These are phyloP conservation scores for Amniataba percoides DNA, from an alignment of 2,797 vertebrate species.

Conservation along the genomic window DNA sequence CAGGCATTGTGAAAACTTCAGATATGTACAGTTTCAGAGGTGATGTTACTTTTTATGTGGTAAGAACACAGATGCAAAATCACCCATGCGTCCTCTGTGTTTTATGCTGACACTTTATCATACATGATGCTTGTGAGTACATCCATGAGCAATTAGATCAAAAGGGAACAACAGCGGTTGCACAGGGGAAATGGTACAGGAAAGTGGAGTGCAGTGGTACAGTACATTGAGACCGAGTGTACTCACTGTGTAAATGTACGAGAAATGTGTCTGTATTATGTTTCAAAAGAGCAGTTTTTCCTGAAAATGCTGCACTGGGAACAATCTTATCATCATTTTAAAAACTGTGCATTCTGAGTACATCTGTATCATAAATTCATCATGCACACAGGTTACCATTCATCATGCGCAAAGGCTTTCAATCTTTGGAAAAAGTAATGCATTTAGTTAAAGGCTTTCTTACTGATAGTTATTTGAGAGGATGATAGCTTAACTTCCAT, in stretches of 20 bases:
- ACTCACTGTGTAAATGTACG: neutral
- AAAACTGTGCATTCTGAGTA: too few relatives aligned
- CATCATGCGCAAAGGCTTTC: too few relatives aligned
- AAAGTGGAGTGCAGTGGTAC: neutral
- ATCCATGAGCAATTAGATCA: conserved; percentile 9
- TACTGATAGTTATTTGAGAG: too few relatives aligned
- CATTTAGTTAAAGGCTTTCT: too few relatives aligned
- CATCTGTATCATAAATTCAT: too few relatives aligned
- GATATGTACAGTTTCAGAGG: neutral
- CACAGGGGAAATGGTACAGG: neutral
- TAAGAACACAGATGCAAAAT: conserved; percentile 1
- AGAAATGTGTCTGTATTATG: neutral
- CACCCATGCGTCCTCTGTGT: neutral
- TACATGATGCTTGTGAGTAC: neutral
- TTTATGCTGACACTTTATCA: neutral
- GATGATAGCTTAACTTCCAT: too few relatives aligned
- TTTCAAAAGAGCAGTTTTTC: neutral
- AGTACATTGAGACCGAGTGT: neutral
- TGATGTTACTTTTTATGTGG: conserved; percentile 14
- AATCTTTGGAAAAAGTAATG: too few relatives aligned
- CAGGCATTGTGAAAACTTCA: neutral
- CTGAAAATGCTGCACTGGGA: neutral
- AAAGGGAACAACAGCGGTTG: conserved; percentile 20
- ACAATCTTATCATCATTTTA: too few relatives aligned
- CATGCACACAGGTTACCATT: too few relatives aligned